Percentiles rank a stretch among this genome's conserved stretches.
Evolutionary conservation across 2,888 invertebrate genomes (phyloP).

Genomic region (Loripinus fragilis): DNA sequence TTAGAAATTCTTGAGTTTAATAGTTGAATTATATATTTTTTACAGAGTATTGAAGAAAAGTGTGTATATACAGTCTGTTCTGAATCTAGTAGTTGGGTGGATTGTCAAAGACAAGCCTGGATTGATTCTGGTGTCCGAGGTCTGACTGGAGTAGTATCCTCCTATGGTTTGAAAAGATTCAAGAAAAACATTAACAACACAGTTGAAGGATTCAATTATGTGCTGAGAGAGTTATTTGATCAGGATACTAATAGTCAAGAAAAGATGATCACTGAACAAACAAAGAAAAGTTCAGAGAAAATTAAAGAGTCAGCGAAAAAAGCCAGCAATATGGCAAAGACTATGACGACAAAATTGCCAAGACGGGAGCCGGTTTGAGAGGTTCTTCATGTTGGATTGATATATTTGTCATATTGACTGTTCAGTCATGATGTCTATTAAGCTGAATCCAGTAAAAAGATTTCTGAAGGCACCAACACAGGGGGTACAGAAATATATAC

Average conservation of each 20-base stretch:
- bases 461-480: no score
- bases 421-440: no score
- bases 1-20: no score
- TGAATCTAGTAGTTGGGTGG: slow-evolving; percentile 89
- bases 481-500: no score
- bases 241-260: slow-evolving; percentile 32
- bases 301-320: slow-evolving; percentile 92
- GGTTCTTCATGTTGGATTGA: no score
- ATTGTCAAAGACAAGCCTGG: slow-evolving; percentile 93
- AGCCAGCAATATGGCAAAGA: slow-evolving; percentile 91
- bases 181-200: slow-evolving; percentile 93
- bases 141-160: slow-evolving; percentile 91
- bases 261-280: slow-evolving; percentile 29
- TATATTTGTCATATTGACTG: no score
- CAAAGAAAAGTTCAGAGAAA: slow-evolving; percentile 84
- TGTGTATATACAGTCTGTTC: slow-evolving; percentile 91
- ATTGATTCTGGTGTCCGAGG: slow-evolving; percentile 95
- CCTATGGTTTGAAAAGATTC: slow-evolving; percentile 95
- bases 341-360: slow-evolving; percentile 50
- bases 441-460: no score
- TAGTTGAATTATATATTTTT: slow-evolving; percentile 61
- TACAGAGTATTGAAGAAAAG: slow-evolving; percentile 94
- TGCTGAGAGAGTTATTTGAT: slow-evolving; percentile 85
- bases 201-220: slow-evolving; percentile 92
- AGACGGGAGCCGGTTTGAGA: neutral